Evolutionary conservation across 2,113 vertebrate species (phyloP).

Genomic region (Thryonomys swinderianus): DNA sequence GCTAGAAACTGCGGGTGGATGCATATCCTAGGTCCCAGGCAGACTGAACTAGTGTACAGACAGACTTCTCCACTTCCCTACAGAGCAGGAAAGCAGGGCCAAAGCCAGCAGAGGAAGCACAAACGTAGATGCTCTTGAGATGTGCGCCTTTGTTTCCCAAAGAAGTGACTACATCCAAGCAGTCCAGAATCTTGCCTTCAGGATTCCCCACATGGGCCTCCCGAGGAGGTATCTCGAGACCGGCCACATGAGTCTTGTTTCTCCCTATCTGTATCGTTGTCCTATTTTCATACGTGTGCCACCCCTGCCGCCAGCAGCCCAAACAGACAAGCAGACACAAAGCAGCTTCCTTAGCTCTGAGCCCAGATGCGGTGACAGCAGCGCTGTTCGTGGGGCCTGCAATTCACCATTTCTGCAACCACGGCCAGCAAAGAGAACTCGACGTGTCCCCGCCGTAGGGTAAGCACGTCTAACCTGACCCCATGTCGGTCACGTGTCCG

Average conservation of each 20-base stretch:
- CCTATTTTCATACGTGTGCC: background rate
- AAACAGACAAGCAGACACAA: background rate
- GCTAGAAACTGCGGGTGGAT: background rate
- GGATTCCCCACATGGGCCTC: background rate
- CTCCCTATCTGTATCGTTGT: background rate
- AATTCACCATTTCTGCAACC: background rate
- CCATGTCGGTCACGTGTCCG: no score
- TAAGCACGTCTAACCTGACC: background rate
- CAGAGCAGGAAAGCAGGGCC: background rate
- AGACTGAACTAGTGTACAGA: background rate
- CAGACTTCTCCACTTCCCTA: background rate
- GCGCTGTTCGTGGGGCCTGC: background rate
- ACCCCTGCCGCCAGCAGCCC: background rate
- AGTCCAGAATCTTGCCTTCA: background rate
- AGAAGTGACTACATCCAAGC: background rate
- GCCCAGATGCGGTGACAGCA: background rate
- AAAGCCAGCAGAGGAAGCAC: background rate
- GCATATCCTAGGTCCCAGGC: background rate
- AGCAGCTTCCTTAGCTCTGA: background rate
- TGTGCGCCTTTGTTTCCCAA: background rate
- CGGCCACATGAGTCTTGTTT: background rate
- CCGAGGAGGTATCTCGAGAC: background rate
- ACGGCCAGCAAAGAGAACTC: background rate
- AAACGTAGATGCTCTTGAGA: background rate
- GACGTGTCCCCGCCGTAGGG: background rate